Conservation (phyloP, 2,797 vertebrate genomes). For the Varecia variegata region DNA sequence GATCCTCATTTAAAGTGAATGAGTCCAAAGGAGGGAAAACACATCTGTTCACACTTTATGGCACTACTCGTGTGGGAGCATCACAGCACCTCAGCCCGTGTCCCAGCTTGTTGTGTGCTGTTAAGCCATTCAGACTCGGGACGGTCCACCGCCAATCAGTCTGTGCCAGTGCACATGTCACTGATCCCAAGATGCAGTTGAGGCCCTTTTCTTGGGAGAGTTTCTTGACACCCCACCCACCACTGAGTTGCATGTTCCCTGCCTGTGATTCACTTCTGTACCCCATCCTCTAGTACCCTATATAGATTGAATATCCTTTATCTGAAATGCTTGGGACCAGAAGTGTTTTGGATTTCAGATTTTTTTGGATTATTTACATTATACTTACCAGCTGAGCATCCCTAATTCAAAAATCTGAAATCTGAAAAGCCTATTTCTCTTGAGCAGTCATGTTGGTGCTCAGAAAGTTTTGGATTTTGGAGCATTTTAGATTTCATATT, state of each 20-base stretch:
- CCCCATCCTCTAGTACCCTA: fast-evolving
- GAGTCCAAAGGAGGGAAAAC: background rate
- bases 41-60: background rate
- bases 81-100: background rate
- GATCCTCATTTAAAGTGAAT: background rate
- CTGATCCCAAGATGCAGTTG: background rate
- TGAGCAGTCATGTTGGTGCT: background rate
- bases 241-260: background rate
- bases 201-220: background rate
- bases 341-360: background rate
- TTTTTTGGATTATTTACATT: background rate
- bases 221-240: background rate
- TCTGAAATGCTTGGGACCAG: background rate
- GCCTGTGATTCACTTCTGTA: background rate
- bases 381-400: background rate
- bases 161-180: background rate
- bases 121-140: background rate
- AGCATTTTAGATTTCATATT: background rate
- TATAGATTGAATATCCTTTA: background rate
- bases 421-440: background rate
- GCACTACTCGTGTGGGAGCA: background rate
- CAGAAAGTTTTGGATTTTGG: background rate
- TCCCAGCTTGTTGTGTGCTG: too few relatives aligned
- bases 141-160: fast-evolving
- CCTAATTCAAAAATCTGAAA: background rate